These are phyloP conservation scores for Pimephales promelas DNA, from an alignment of 2,113 vertebrate genomes.

Conservation along the genomic window DNA sequence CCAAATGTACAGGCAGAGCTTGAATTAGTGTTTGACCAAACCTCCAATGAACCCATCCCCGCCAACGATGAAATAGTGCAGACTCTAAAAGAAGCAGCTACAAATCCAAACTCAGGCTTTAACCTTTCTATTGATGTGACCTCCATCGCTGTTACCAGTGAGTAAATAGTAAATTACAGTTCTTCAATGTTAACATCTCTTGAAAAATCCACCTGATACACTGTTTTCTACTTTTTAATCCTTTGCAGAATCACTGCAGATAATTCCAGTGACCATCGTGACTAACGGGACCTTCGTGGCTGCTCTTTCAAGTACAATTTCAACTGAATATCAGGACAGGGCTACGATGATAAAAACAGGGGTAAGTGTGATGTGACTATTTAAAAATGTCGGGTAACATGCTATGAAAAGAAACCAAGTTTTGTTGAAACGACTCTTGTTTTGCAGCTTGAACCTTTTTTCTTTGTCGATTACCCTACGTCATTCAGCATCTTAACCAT, in stretches of 20 bases:
- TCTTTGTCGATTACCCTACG: neutral
- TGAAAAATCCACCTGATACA: too few species aligned
- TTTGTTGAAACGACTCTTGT: neutral
- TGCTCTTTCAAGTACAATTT: neutral
- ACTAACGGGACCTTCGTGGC: slow-evolving; percentile 42
- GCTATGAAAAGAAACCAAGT: neutral
- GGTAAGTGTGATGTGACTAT: slow-evolving; percentile 18
- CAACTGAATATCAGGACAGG: slow-evolving; percentile 20
- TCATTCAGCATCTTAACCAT: slow-evolving; percentile 6
- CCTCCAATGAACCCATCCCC: slow-evolving; percentile 13
- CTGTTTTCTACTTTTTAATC: neutral
- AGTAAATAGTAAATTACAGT: neutral
- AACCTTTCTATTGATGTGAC: neutral
- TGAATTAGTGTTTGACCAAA: slow-evolving; percentile 40
- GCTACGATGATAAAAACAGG: slow-evolving; percentile 36
- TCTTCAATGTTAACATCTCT: neutral
- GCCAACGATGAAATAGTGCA: neutral
- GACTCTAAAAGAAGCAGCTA: neutral
- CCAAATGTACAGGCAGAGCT: slow-evolving; percentile 18
- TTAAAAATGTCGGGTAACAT: neutral
- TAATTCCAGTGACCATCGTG: neutral
- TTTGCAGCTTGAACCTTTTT: slow-evolving; percentile 42
- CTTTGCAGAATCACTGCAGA: slow-evolving; percentile 11
- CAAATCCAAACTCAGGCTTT: neutral
- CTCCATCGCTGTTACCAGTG: slow-evolving; percentile 21